These are phyloP conservation scores for Thalassaphorura encarpata DNA, from an alignment of 1,140 invertebrate species.

Conservation along the genomic window DNA sequence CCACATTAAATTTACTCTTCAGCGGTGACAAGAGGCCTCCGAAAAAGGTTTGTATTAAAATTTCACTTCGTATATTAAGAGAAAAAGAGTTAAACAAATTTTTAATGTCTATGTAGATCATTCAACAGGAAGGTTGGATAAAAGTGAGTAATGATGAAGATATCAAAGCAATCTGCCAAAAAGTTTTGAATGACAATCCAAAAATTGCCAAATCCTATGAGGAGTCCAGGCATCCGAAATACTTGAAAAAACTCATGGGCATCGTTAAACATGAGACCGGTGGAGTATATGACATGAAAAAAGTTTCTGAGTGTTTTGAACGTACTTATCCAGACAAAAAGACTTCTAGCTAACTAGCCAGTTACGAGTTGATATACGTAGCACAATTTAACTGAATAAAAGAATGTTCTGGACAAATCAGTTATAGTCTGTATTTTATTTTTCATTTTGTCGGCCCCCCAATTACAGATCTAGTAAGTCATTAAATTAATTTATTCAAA, in stretches of 20 bases:
- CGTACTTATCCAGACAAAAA: too few species aligned
- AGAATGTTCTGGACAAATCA: too few species aligned
- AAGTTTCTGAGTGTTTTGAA: not conserved
- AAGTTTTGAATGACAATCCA: slow-evolving; percentile 53
- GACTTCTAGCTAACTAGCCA: too few species aligned
- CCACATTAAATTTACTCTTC: slow-evolving; percentile 47
- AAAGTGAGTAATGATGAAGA: slow-evolving; percentile 51
- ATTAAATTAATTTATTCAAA: too few species aligned
- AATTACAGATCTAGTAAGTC: too few species aligned
- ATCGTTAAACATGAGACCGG: not conserved
- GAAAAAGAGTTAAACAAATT: slow-evolving; percentile 4
- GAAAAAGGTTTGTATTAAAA: slow-evolving; percentile 38
- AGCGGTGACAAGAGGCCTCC: slow-evolving; percentile 38
- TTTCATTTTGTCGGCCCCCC: too few species aligned
- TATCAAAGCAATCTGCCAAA: slow-evolving; percentile 50
- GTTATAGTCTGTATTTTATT: too few species aligned
- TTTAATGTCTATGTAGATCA: slow-evolving; percentile 41
- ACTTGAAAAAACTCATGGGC: slow-evolving; percentile 18
- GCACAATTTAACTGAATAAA: too few species aligned
- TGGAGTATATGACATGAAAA: slow-evolving; percentile 21
- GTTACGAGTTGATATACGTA: too few species aligned
- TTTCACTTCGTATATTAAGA: slow-evolving; percentile 22
- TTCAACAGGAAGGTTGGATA: slow-evolving; percentile 50
- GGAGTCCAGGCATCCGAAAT: slow-evolving; percentile 5
- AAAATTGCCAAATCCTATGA: slow-evolving; percentile 42